Conservation (phyloP, 1,140 invertebrate genomes). For the Nixonia krombeini region DNA sequence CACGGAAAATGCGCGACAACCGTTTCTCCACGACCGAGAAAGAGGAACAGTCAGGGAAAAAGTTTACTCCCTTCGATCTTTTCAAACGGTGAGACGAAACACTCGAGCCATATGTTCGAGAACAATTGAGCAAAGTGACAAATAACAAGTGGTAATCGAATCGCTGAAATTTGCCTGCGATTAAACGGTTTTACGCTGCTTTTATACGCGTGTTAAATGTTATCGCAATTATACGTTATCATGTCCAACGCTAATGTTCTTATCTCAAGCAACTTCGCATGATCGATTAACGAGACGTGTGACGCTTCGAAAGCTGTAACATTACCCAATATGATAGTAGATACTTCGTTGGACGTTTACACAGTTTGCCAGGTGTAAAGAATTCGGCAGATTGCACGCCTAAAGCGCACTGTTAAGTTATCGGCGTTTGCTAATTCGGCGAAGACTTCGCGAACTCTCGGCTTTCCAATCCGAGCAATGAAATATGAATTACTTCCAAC, state of each 20-base stretch:
- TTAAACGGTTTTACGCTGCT: background rate
- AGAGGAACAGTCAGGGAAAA: too few species aligned
- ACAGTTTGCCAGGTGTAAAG: background rate
- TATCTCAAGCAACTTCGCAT: background rate
- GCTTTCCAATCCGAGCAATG: background rate
- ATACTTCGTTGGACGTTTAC: background rate
- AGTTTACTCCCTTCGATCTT: too few species aligned
- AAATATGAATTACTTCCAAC: slow-evolving; percentile 4
- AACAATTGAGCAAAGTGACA: too few species aligned
- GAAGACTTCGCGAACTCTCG: background rate
- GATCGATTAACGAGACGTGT: slow-evolving; percentile 1
- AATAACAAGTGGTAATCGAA: background rate
- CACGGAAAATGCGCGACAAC: too few species aligned
- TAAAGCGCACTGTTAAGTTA: too few species aligned
- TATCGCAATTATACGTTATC: background rate
- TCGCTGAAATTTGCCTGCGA: too few species aligned
- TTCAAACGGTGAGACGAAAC: too few species aligned
- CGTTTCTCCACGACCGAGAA: too few species aligned
- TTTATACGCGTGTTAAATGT: background rate
- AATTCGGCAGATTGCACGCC: background rate
- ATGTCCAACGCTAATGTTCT: background rate
- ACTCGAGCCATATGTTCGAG: too few species aligned
- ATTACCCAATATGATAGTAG: background rate
- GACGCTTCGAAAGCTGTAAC: background rate
- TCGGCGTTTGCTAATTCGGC: slow-evolving; percentile 6